Base-by-base conservation (phyloP, 1,140 invertebrate species). In the Phymorhynchus buccinoides region DNA sequence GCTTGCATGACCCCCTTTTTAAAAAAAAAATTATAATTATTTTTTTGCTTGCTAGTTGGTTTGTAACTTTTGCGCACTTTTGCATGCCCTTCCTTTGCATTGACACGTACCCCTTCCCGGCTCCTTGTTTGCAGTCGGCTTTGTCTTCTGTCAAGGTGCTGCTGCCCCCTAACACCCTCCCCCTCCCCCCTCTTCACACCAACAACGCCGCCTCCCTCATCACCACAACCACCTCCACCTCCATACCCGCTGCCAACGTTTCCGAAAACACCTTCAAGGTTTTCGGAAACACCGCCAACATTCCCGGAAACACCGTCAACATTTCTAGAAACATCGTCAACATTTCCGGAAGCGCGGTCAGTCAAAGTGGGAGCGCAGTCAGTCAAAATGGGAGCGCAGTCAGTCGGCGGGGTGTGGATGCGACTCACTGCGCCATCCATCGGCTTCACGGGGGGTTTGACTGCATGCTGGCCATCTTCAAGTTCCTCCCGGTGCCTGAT, bases 401-500 rank as follows among this genome's bases (percentile, higher is more conserved):
- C n/a, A n/a, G n/a, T n/a, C n/a, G 77, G 75, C 30, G 39, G 37
- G 88, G 80, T 12, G 88, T 89, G 0, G 88, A 89, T 83, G 80
- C 86, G 48, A 79, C 80, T 1, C 86, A 73, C 66, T 90, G 88
- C 86, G 87, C 83, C 88, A 94, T 96, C 90, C 94, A 94, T 52
- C 95, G 95, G 85, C 91, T 95, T 35, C 95, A 95, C 86, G 94
- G 94, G 82, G 95, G 95, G 41, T 96, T 95, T 92, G 94, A 95
- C 80, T 94, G 95, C 6, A 93, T 96, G 42, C 91, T 95, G 0
- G 94, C 96, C 89, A 95, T 96, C 84, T 96, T 97, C 91, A 95
- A 96, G 88, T 97, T 96, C 93, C 94, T 97, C 78, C 96, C 96
- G 92, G 96, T 96, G 85, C 95, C 95, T 86, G 96, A 96, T 88